These are phyloP conservation scores for Euwallacea similis DNA, from an alignment of 1,140 invertebrate genomes.

Conservation along the genomic window DNA sequence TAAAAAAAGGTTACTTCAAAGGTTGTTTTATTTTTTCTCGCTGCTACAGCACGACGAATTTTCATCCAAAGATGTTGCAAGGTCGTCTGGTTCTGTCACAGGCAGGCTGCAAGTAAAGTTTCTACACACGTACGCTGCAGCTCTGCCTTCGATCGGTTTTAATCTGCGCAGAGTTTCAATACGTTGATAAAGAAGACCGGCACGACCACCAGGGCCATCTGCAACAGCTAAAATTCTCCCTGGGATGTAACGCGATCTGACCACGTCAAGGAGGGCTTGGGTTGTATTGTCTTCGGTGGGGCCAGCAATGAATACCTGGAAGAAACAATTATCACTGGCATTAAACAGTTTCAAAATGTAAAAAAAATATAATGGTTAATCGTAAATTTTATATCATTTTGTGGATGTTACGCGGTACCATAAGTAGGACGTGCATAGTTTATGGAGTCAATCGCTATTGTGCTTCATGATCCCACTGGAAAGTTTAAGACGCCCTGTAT, in stretches of 20 bases:
- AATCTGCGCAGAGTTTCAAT: constrained; percentile 44
- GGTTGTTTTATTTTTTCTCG: too few species aligned
- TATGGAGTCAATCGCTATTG: too few species aligned
- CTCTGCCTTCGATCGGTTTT: constrained; percentile 57
- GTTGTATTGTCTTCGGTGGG: constrained; percentile 67
- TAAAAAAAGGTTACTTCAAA: too few species aligned
- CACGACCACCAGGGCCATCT: constrained; percentile 58
- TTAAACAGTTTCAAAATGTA: too few species aligned
- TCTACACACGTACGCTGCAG: constrained; percentile 81
- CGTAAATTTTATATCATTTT: too few species aligned
- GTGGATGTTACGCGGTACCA: too few species aligned
- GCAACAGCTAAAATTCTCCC: constrained; percentile 70
- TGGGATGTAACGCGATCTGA: constrained; percentile 68
- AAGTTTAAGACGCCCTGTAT: too few species aligned
- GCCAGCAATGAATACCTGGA: constrained; percentile 69
- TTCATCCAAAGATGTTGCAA: constrained; percentile 63
- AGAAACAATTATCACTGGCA: constrained; percentile 22
- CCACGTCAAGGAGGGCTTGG: constrained; percentile 66
- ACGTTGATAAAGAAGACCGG: constrained; percentile 51
- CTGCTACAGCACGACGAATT: neutral
- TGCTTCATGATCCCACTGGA: too few species aligned
- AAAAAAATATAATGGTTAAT: too few species aligned
- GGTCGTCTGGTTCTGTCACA: constrained; percentile 68
- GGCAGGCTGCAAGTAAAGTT: constrained; percentile 78
- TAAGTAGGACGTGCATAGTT: too few species aligned